These are phyloP conservation scores for Agrotis ipsilon DNA, from an alignment of 2,888 invertebrate genomes.

Conservation along the genomic window DNA sequence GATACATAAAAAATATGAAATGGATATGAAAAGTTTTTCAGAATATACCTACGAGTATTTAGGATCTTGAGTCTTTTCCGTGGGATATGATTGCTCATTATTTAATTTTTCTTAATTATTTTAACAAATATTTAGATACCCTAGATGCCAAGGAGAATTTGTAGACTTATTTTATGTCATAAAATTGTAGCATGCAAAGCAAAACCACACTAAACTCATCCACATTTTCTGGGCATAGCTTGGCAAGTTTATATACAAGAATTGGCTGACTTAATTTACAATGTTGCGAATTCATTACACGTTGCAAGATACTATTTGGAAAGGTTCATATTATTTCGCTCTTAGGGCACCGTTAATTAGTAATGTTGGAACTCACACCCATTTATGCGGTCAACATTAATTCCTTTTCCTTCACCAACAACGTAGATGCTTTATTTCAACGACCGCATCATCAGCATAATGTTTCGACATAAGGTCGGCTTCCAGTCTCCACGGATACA, in stretches of 20 bases:
- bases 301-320: neutral
- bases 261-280: constrained; percentile 7
- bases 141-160: neutral
- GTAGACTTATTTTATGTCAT: neutral
- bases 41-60: neutral
- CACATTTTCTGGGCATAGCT: neutral
- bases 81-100: neutral
- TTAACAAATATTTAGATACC: neutral
- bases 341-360: neutral
- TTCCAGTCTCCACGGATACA: neutral
- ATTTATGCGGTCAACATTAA: neutral
- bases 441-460: neutral
- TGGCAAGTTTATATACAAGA: neutral
- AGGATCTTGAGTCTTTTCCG: neutral
- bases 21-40: too few relatives aligned
- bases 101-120: neutral
- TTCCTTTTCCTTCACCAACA: neutral
- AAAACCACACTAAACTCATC: neutral
- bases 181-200: neutral
- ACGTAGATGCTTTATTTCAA: neutral
- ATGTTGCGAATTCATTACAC: constrained; percentile 13
- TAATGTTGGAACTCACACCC: neutral
- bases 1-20: neutral
- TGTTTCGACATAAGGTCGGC: neutral
- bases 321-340: neutral